phyloP scores from a whole-genome alignment of 2,113 vertebrate species.

The Psettodes erumei region DNA sequence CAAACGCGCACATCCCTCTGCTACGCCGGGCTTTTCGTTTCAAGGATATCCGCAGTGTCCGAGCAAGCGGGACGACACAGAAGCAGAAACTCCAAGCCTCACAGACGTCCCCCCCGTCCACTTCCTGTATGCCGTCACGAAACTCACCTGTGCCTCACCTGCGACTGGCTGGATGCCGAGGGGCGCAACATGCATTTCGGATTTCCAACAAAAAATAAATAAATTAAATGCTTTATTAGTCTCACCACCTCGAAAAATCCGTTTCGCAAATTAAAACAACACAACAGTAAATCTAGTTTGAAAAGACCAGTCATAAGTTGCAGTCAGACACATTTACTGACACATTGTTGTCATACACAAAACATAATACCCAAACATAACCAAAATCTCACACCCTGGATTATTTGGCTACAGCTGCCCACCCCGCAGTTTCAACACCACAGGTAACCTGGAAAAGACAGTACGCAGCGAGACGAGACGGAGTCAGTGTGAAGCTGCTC shows the following conservation, averaged over 20 bases:
- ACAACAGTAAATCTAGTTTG: background rate
- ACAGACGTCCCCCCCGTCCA: constrained; percentile 7
- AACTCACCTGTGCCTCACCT: constrained; percentile 65
- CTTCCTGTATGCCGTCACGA: constrained; percentile 74
- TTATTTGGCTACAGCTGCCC: constrained; percentile 46
- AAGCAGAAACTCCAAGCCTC: background rate
- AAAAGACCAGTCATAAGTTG: no score
- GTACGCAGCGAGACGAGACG: background rate
- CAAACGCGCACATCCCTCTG: constrained; percentile 69
- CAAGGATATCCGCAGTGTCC: background rate
- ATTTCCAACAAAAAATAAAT: no score
- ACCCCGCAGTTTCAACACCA: constrained; percentile 47
- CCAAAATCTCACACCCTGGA: constrained; percentile 45
- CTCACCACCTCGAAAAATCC: no score
- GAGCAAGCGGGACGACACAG: background rate
- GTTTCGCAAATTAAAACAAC: background rate
- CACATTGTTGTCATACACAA: constrained; percentile 45
- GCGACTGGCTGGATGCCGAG: constrained; percentile 5
- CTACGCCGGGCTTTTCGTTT: background rate
- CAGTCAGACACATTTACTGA: constrained; percentile 31
- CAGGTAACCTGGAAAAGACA: constrained; percentile 7
- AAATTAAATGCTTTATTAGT: no score
- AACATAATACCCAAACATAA: constrained; percentile 43
- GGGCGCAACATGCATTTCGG: background rate
- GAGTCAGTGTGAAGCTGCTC: constrained; percentile 16